Percentiles rank a stretch among this genome's conserved stretches.
Conservation (phyloP, 1,140 invertebrate species). For the Drosophila nikananu region DNA sequence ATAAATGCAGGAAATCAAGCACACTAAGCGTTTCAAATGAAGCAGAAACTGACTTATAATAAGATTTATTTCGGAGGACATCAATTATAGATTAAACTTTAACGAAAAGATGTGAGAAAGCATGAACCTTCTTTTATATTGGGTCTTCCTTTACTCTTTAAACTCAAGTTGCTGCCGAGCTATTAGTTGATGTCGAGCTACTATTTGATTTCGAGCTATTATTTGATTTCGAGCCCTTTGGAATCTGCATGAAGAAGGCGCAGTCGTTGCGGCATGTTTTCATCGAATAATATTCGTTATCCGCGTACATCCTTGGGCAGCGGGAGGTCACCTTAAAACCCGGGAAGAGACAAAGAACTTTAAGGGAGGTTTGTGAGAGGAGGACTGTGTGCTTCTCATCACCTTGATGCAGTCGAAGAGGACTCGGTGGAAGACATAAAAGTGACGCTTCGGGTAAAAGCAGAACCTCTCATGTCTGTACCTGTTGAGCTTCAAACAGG, state of each 20-base stretch:
- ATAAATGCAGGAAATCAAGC: background rate
- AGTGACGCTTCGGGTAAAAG: constrained; percentile 18
- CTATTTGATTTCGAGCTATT: no score
- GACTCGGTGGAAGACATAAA: constrained; percentile 50
- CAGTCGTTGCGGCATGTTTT: constrained; percentile 20
- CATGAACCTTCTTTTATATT: no score
- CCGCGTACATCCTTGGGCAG: constrained; percentile 5
- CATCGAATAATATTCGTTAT: constrained; percentile 31
- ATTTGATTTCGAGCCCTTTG: no score
- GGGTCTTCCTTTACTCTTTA: no score
- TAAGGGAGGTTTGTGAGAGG: background rate
- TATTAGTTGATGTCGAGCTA: no score
- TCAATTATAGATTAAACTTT: no score
- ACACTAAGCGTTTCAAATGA: background rate
- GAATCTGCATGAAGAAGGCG: constrained; percentile 18
- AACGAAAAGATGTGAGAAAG: no score
- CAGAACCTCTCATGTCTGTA: constrained; percentile 39
- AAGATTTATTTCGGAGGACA: background rate
- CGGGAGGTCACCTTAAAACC: constrained; percentile 4
- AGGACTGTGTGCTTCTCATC: background rate
- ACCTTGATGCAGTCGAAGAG: constrained; percentile 47
- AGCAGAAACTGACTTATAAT: background rate
- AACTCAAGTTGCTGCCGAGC: no score
- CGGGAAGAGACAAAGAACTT: background rate
- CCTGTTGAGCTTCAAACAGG: constrained; percentile 35